Base-by-base conservation (phyloP, 2,888 invertebrate species). In the Epistrophe grossulariae region DNA sequence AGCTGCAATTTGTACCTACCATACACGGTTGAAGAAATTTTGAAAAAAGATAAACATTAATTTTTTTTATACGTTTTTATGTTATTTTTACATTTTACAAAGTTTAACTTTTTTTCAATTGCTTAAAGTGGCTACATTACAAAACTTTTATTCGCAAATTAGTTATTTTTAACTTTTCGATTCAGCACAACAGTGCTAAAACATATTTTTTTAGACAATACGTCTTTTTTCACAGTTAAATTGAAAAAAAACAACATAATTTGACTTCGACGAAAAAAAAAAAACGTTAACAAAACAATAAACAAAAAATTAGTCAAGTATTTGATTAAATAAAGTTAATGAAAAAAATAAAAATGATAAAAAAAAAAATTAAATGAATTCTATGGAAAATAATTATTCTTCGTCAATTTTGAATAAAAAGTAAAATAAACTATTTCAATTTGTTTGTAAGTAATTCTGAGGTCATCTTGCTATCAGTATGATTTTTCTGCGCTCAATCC, bases 401-500 rank as follows among this genome's bases (percentile, higher is more conserved):
- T 76, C 28, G 76, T 84, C 50, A 74, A 62, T 70, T 40, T 76
- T 59, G 59, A 79, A 45, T 74, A 70, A 57, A 79, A 71, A 48
- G 9, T 48, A 66, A 84, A 79, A 66, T 72, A 57, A 71, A 31
- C 43, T 60, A 19, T 79, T 79, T 73, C 40, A 71, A 64, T 64
- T 68, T 70, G 35, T 70, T 31, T 68, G 17, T 74, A 31, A 24
- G 57, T 45, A 1, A 17, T 68, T 71, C 15, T 31, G 55, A n/a
- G 28, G 77, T 55, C n/a, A 50, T 24, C 52, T 72, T 59, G 64
- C 60, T 73, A 82, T 82, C 81, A 82, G 66, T 82, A 82, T n/a
- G 73, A 19, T 43, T 85, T 82, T 9, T 85, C 85, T 9, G 70
- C 24, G 48, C 62, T 88, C 62, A 88, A 57, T 77, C 93, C 95